phyloP scores from a whole-genome alignment of 2,113 vertebrate species.

The Lontra canadensis region DNA sequence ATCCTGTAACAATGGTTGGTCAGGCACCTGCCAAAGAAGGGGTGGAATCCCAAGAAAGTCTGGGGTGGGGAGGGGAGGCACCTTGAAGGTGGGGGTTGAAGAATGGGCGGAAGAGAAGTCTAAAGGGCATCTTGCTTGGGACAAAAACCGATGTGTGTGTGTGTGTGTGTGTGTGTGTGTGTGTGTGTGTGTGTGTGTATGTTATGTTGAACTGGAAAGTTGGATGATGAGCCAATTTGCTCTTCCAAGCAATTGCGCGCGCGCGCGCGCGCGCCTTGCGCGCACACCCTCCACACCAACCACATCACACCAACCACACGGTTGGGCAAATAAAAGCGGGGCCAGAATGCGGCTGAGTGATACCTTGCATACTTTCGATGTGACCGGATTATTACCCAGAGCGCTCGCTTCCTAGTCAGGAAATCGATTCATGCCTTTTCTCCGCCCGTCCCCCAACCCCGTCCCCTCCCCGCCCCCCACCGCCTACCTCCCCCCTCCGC shows the following conservation, averaged over 20 bases:
- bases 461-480: too few species aligned
- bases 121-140: not conserved
- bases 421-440: slow-evolving; percentile 49
- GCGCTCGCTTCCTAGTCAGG: slow-evolving; percentile 59
- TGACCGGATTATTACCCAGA: slow-evolving; percentile 41
- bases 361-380: slow-evolving; percentile 55
- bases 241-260: not conserved
- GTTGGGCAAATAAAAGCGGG: slow-evolving; percentile 44
- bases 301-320: not conserved
- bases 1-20: not conserved
- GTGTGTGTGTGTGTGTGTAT: not conserved
- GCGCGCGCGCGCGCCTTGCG: not conserved
- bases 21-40: slow-evolving; percentile 71
- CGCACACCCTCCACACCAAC: not conserved
- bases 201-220: not conserved
- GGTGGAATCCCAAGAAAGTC: not conserved
- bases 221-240: not conserved
- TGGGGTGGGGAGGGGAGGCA: not conserved
- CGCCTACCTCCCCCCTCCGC: too few species aligned
- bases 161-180: not conserved
- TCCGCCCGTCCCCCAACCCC: too few species aligned
- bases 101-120: not conserved
- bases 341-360: slow-evolving; percentile 29
- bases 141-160: not conserved
- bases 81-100: not conserved